A percentile compares a stretch with the other conserved stretches of the same genome.
Conservation (phyloP, 2,797 vertebrate species). For the Oreochromis mossambicus region DNA sequence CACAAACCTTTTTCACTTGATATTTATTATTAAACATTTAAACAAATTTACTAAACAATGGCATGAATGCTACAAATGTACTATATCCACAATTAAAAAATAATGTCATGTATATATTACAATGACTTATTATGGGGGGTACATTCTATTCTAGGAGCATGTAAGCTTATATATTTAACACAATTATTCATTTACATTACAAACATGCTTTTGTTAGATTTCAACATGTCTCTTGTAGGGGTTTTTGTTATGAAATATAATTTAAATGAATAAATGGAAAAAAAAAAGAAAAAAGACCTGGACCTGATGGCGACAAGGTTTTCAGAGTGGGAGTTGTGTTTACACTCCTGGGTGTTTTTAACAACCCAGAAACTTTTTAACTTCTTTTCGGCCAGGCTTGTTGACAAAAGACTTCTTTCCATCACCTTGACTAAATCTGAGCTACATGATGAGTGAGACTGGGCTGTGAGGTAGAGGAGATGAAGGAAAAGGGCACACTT, state of each 20-base stretch:
- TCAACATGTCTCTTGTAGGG: background rate
- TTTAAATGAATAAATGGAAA: background rate
- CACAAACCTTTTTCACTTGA: background rate
- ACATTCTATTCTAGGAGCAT: background rate
- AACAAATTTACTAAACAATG: background rate
- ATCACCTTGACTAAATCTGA: background rate
- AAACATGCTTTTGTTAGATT: background rate
- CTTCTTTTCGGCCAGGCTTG: background rate
- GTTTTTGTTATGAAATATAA: background rate
- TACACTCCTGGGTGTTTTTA: background rate
- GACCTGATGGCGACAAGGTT: background rate
- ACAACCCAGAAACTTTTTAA: background rate
- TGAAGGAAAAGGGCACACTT: background rate
- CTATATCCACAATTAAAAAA: background rate
- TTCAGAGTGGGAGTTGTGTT: background rate
- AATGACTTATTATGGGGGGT: background rate
- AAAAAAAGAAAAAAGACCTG: fast-evolving
- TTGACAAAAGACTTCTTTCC: background rate
- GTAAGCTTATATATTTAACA: background rate
- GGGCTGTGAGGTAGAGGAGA: background rate
- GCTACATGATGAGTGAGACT: background rate
- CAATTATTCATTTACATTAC: background rate
- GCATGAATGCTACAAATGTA: background rate
- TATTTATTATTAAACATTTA: background rate
- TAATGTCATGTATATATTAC: background rate